These are phyloP conservation scores for Semicossyphus pulcher DNA, from an alignment of 2,113 vertebrate species.

Conservation along the genomic window DNA sequence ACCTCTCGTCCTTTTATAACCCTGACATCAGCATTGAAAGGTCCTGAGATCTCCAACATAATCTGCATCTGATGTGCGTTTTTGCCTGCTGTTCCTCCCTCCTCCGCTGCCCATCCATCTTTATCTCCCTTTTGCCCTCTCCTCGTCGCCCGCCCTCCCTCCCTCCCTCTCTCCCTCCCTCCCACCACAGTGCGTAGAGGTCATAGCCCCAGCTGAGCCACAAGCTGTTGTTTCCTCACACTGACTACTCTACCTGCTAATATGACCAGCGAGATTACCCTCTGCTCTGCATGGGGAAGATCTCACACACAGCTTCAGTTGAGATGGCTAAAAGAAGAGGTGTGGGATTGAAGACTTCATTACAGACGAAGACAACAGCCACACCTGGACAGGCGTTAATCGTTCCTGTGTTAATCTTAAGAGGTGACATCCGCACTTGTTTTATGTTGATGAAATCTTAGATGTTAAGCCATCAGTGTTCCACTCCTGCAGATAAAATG, in stretches of 20 bases:
- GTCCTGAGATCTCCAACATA: slow-evolving; percentile 12
- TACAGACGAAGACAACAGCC: not conserved
- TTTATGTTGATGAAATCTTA: slow-evolving; percentile 22
- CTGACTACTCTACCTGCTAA: slow-evolving; percentile 61
- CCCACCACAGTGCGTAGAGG: slow-evolving; percentile 59
- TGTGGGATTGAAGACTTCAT: slow-evolving; percentile 6
- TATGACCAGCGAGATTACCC: slow-evolving; percentile 40
- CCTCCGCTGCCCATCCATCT: slow-evolving; percentile 44
- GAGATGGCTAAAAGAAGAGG: not conserved
- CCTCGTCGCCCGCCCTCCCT: slow-evolving; percentile 19
- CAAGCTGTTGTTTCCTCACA: slow-evolving; percentile 79
- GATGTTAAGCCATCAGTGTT: not conserved
- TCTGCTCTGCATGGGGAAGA: slow-evolving; percentile 26
- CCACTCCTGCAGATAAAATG: slow-evolving; percentile 21
- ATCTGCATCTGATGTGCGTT: slow-evolving; percentile 11
- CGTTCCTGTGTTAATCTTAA: slow-evolving; percentile 6
- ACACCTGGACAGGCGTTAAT: not conserved
- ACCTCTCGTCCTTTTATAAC: too few relatives aligned
- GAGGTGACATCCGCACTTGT: slow-evolving; percentile 12
- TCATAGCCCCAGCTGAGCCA: slow-evolving; percentile 79
- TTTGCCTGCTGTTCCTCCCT: not conserved
- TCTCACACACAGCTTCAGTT: slow-evolving; percentile 10
- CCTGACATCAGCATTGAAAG: slow-evolving; percentile 2
- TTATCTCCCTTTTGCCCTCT: slow-evolving; percentile 53
- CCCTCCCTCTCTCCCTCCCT: slow-evolving; percentile 21